phyloP scores from a whole-genome alignment of 1,140 invertebrate genomes.

The Heliothis subflexa region DNA sequence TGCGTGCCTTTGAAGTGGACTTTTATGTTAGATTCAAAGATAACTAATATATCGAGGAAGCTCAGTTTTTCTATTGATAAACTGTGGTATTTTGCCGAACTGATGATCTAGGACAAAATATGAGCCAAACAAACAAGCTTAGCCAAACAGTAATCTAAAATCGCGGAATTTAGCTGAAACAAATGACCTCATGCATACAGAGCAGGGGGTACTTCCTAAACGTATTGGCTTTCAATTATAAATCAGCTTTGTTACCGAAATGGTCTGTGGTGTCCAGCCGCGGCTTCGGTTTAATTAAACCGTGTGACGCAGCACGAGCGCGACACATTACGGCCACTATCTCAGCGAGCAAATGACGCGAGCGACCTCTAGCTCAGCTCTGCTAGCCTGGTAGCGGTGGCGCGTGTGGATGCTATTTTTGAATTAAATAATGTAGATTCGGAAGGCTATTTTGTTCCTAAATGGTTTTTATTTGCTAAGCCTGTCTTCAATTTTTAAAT shows the following conservation, averaged over 20 bases:
- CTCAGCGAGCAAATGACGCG: slow-evolving; percentile 56
- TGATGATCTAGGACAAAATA: too few relatives aligned
- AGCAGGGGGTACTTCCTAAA: slow-evolving; percentile 25
- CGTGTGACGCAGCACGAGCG: slow-evolving; percentile 39
- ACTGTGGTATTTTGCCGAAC: too few relatives aligned
- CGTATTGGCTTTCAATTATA: slow-evolving; percentile 42
- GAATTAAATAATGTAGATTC: too few relatives aligned
- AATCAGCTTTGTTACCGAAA: slow-evolving; percentile 36
- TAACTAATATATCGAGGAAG: not conserved
- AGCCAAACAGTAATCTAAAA: slow-evolving; percentile 37
- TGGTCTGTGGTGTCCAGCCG: slow-evolving; percentile 27
- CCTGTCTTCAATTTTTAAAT: too few relatives aligned
- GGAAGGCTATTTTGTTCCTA: too few relatives aligned
- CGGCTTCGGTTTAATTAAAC: slow-evolving; percentile 41
- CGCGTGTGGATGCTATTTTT: not conserved
- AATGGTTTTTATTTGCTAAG: too few relatives aligned
- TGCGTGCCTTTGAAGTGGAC: not conserved
- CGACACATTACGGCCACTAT: slow-evolving; percentile 53
- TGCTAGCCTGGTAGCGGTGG: not conserved
- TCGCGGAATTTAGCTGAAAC: slow-evolving; percentile 14
- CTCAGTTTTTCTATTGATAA: too few relatives aligned
- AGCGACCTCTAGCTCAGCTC: slow-evolving; percentile 20
- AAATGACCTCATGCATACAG: slow-evolving; percentile 40
- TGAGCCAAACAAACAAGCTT: too few relatives aligned
- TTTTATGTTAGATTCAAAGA: not conserved